These are phyloP conservation scores for Conus betulinus DNA, from an alignment of 1,140 invertebrate genomes.

Conservation along the genomic window DNA sequence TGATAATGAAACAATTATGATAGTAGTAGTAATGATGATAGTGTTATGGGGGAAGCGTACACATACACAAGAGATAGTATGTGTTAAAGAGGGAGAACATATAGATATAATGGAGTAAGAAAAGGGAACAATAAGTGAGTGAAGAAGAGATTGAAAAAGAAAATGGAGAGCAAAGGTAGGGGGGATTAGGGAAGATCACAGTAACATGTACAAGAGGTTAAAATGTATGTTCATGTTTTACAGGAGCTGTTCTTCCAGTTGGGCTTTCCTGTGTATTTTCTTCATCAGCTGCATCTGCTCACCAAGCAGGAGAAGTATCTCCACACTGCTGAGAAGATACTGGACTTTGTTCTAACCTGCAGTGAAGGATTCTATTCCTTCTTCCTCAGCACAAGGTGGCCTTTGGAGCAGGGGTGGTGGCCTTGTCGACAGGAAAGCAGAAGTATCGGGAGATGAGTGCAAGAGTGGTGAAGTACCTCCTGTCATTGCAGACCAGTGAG, in stretches of 20 bases:
- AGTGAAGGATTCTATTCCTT: slow-evolving; percentile 49
- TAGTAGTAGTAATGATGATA: too few relatives aligned
- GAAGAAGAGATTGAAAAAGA: too few relatives aligned
- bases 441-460: slow-evolving; percentile 49
- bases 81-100: too few relatives aligned
- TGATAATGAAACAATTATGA: too few relatives aligned
- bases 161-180: too few relatives aligned
- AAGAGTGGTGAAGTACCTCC: slow-evolving; percentile 44
- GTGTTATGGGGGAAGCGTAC: too few relatives aligned
- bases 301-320: slow-evolving; percentile 44
- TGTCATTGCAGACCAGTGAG: slow-evolving; percentile 42
- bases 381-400: slow-evolving; percentile 53
- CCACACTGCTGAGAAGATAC: slow-evolving; percentile 37
- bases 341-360: slow-evolving; percentile 52
- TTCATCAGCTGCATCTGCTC: slow-evolving; percentile 45
- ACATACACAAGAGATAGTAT: too few relatives aligned
- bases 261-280: slow-evolving; percentile 53
- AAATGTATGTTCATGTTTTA: too few relatives aligned
- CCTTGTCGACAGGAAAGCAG: slow-evolving; percentile 42
- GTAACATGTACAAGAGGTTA: too few relatives aligned
- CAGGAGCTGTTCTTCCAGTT: slow-evolving; percentile 39
- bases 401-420: slow-evolving; percentile 49
- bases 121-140: too few relatives aligned
- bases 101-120: too few relatives aligned
- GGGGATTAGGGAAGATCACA: too few relatives aligned